Conservation (phyloP, 2,113 vertebrate species). For the Clarias macrocephalus region DNA sequence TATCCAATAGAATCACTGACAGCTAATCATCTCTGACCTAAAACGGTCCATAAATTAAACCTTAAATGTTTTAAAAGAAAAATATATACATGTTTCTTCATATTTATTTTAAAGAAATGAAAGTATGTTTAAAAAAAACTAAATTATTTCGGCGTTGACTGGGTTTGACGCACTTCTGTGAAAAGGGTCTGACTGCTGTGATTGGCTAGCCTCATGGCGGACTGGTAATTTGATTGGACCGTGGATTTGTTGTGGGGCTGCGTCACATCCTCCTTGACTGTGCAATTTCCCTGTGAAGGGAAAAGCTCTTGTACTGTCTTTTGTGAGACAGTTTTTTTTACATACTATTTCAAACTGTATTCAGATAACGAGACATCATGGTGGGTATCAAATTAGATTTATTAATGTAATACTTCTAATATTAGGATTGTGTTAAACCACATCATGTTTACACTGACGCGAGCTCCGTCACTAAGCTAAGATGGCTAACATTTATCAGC, state of each 20-base stretch:
- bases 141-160: not conserved
- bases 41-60: not conserved
- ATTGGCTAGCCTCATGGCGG: not conserved
- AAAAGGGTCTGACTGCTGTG: not conserved
- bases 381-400: slow-evolving; percentile 25
- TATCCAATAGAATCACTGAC: slow-evolving; percentile 50
- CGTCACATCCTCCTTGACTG: slow-evolving; percentile 43
- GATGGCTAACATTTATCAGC: not conserved
- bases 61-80: not conserved
- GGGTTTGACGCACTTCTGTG: not conserved
- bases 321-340: not conserved
- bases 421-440: not conserved
- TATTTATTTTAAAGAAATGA: not conserved
- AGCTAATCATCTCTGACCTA: not conserved
- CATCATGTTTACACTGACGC: not conserved
- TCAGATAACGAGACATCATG: slow-evolving; percentile 33
- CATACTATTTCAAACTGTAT: not conserved
- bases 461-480: slow-evolving; percentile 15
- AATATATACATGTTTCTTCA: not conserved
- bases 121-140: not conserved
- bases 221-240: slow-evolving; percentile 28
- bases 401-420: not conserved
- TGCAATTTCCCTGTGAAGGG: slow-evolving; percentile 13
- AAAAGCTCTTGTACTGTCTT: not conserved
- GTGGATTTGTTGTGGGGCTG: slow-evolving; percentile 43